Evolutionary conservation across 2,888 invertebrate genomes (phyloP).

Genomic region (Aphodius sticticus): DNA sequence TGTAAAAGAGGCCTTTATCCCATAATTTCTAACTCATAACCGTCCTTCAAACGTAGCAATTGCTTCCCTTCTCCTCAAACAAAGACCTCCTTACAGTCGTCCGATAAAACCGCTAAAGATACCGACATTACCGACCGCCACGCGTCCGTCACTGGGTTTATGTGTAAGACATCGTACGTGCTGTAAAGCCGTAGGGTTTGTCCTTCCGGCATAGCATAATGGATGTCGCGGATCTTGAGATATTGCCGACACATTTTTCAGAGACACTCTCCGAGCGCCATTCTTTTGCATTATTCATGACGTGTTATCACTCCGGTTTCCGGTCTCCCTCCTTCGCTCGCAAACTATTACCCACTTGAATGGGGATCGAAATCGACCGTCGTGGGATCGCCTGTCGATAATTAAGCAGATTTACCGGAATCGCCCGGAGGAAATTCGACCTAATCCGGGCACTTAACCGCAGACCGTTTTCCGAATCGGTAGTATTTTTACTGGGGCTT

Average conservation of each 20-base stretch:
- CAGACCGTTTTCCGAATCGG: not conserved
- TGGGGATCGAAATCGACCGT: not conserved
- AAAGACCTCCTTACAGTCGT: not conserved
- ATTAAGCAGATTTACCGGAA: not conserved
- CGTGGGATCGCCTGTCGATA: not conserved
- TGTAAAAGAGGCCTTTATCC: too few relatives aligned
- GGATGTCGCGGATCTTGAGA: constrained; percentile 37
- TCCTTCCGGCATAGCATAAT: constrained; percentile 34
- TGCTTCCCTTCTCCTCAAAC: not conserved
- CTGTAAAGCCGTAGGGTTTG: constrained; percentile 21
- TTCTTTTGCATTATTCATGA: constrained; percentile 15
- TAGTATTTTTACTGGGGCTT: not conserved
- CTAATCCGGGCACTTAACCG: not conserved
- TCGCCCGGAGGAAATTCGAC: not conserved
- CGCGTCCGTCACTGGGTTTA: constrained; percentile 30
- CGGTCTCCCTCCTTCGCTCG: not conserved
- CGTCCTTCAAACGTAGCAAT: not conserved
- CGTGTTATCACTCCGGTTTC: not conserved
- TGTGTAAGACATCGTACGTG: constrained; percentile 40
- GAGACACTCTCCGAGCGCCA: constrained; percentile 21
- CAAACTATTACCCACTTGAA: not conserved
- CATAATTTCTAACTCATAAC: too few relatives aligned
- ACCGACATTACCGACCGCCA: not conserved
- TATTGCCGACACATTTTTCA: constrained; percentile 34
- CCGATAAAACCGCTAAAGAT: not conserved